Conservation (phyloP, 2,113 vertebrate genomes). For the Narcine bancroftii region DNA sequence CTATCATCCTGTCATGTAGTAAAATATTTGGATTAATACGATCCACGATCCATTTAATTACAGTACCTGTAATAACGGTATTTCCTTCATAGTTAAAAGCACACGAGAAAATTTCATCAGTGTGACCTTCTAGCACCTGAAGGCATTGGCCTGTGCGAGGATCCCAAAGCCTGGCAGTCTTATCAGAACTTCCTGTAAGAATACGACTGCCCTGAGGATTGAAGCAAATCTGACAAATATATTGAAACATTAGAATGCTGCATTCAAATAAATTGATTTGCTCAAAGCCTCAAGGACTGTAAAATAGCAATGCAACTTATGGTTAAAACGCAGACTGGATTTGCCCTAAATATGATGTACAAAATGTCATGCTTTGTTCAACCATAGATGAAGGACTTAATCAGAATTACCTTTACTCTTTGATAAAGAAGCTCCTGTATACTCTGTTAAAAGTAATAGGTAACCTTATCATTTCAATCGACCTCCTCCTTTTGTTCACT, state of each 20-base stretch:
- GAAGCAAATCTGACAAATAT: slow-evolving; percentile 74
- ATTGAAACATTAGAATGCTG: not conserved
- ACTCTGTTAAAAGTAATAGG: not conserved
- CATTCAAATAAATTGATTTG: not conserved
- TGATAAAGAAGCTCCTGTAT: not conserved
- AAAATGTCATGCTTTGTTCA: not conserved
- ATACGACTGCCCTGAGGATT: slow-evolving; percentile 77
- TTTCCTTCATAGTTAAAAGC: slow-evolving; percentile 87
- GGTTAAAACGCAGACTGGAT: not conserved
- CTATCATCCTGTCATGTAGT: not conserved
- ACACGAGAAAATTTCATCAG: slow-evolving; percentile 85
- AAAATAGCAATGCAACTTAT: not conserved
- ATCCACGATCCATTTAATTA: not conserved
- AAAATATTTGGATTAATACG: not conserved
- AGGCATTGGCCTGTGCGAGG: slow-evolving; percentile 70
- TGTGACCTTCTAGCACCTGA: slow-evolving; percentile 80
- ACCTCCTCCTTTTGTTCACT: not conserved
- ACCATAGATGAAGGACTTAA: not conserved
- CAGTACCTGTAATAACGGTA: slow-evolving; percentile 76
- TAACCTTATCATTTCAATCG: not conserved
- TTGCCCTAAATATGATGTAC: not conserved
- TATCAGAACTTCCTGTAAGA: slow-evolving; percentile 83
- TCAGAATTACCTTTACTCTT: not conserved
- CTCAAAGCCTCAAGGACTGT: not conserved
- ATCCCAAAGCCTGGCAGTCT: slow-evolving; percentile 89